A percentile compares a stretch with the other conserved stretches of the same genome.
These are phyloP conservation scores for Gasterosteus aculeatus DNA, from an alignment of 2,113 vertebrate genomes.

Conservation along the genomic window DNA sequence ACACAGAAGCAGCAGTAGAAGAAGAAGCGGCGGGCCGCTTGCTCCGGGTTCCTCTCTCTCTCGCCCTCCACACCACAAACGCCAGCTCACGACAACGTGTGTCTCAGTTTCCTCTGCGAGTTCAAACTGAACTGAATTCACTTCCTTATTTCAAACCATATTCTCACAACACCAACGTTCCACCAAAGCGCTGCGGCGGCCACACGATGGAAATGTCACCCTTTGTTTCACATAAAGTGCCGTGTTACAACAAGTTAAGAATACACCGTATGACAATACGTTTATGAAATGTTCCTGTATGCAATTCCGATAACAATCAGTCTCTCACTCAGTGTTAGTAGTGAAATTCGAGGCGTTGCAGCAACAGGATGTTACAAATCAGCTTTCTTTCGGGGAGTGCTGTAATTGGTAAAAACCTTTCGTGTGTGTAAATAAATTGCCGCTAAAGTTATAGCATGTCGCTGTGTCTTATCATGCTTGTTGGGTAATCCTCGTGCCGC, in stretches of 20 bases:
- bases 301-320: not conserved
- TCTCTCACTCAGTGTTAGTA: not conserved
- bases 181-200: not conserved
- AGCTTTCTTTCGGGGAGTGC: not conserved
- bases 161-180: slow-evolving; percentile 25
- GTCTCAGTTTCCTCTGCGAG: slow-evolving; percentile 77
- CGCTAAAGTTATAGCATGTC: not conserved
- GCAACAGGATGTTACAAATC: not conserved
- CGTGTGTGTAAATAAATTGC: not conserved
- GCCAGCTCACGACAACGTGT: slow-evolving; percentile 37
- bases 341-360: not conserved
- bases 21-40: not conserved
- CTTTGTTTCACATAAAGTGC: not conserved
- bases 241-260: not conserved
- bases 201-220: not conserved
- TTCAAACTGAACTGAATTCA: slow-evolving; percentile 70
- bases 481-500: slow-evolving; percentile 4
- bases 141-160: slow-evolving; percentile 79
- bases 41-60: slow-evolving; percentile 20
- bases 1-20: slow-evolving; percentile 13
- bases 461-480: not conserved
- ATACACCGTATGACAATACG: not conserved
- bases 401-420: not conserved
- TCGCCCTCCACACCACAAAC: slow-evolving; percentile 63
- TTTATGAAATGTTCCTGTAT: not conserved